Percentiles rank a stretch among this genome's conserved stretches.
Conservation (phyloP, 2,888 invertebrate species). For the Stenichneumon culpator region DNA sequence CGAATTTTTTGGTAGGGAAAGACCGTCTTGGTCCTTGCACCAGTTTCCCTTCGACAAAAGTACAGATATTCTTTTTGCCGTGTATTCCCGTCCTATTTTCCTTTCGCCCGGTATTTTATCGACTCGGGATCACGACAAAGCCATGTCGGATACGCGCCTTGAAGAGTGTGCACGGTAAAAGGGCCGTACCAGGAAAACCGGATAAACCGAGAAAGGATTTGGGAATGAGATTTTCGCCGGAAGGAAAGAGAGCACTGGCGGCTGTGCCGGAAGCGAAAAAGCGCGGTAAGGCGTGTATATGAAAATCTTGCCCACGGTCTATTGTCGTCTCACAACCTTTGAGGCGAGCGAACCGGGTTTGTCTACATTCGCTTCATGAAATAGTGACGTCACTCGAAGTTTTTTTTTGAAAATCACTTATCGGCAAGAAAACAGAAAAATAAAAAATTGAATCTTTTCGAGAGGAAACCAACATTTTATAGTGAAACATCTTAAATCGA, state of each 20-base stretch:
- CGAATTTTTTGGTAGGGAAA: not conserved
- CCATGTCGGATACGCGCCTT: conserved; percentile 26
- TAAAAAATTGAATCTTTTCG: no score
- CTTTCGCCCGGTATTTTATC: conserved; percentile 9
- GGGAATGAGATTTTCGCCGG: conserved; percentile 58
- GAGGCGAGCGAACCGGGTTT: not conserved
- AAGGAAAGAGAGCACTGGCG: conserved; percentile 50
- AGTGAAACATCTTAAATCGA: not conserved
- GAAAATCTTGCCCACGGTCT: not conserved
- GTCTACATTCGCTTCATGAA: not conserved
- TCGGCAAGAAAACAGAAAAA: no score
- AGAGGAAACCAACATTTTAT: no score
- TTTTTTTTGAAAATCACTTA: no score
- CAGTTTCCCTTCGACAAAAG: not conserved
- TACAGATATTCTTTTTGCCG: conserved; percentile 4
- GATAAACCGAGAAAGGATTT: conserved; percentile 27
- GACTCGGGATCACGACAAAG: conserved; percentile 35
- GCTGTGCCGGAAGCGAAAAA: conserved; percentile 39
- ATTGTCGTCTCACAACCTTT: not conserved
- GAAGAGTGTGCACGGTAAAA: conserved; percentile 6
- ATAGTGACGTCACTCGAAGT: not conserved
- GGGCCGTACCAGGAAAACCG: not conserved
- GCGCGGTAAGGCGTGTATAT: conserved; percentile 11
- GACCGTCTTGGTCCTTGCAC: not conserved
- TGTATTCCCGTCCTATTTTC: not conserved